Evolutionary conservation across 2,888 invertebrate species (phyloP), one percentile per base, ranked within the genome.

Genomic region (Anthrax anthrax): DNA sequence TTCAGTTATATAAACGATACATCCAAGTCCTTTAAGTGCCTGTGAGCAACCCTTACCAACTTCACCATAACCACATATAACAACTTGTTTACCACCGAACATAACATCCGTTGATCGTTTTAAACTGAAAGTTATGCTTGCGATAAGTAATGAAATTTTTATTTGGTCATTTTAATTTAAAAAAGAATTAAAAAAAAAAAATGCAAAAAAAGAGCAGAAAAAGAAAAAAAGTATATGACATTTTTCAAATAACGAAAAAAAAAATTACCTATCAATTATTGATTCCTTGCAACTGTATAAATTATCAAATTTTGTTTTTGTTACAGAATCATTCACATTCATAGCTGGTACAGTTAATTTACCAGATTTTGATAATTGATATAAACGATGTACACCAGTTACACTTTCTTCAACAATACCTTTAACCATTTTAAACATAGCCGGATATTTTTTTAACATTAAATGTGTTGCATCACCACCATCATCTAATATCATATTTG

Each of bases 251-350:
- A 23, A 23, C 23, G 8, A 23, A 23, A n/a, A n/a, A n/a, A n/a
- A n/a, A n/a, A 36, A 36, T 16, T 63, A 79, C 82, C 84, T 84
- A 67, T 90, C 89, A 60, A 90, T 77, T 57, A 90, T 86, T 46
- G 86, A 86, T 70, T 90, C 90, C 64, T 94, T 81, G 70, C 95
- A 96, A 55, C 92, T 91, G 65, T 96, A 96, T 32, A 95, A 73
- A 68, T 95, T 96, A 68, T 96, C 96, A 63, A 95, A 96, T 72
- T 95, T 96, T 39, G 94, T 95, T 75, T 96, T 96, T 3, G 94
- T 96, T 38, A 96, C 95, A 4, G 94, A 94, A 67, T 96, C 96
- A 65, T 96, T 96, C 34, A 96, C 95, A 67, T 96, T 96, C 92
- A 96, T 96, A 2, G 96, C 96, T 3, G 96, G 95, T 18, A 95